Conservation (phyloP, 64 coral and sea anemone species). For the Montipora sp. region DNA sequence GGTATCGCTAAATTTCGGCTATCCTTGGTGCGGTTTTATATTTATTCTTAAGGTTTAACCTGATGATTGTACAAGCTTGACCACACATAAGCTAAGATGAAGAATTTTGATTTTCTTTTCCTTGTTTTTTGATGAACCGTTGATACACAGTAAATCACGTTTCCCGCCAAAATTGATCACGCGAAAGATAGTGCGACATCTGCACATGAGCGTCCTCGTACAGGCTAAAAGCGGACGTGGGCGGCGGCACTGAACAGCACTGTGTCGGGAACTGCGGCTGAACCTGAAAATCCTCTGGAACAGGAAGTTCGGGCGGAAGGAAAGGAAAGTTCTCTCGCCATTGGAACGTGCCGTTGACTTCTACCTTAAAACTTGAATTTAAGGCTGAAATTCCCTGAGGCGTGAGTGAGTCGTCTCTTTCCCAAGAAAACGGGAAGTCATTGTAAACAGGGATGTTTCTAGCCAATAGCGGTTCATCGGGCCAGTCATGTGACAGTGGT, state of each 20-base stretch:
- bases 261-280: slow-evolving; percentile 65
- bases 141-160: neutral
- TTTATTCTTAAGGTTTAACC: too few relatives aligned
- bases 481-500: slow-evolving; percentile 23
- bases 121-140: neutral
- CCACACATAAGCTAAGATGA: too few relatives aligned
- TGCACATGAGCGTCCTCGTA: slow-evolving; percentile 68
- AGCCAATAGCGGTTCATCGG: slow-evolving; percentile 19
- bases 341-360: slow-evolving; percentile 23
- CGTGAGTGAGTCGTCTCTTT: slow-evolving; percentile 2
- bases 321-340: slow-evolving; percentile 14
- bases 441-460: slow-evolving; percentile 5
- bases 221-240: slow-evolving; percentile 14
- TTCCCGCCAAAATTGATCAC: slow-evolving; percentile 44
- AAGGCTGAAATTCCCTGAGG: neutral
- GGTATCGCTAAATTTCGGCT: too few relatives aligned
- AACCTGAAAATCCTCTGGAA: slow-evolving; percentile 31
- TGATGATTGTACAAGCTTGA: too few relatives aligned
- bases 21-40: too few relatives aligned
- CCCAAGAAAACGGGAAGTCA: slow-evolving; percentile 36
- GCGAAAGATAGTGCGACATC: slow-evolving; percentile 9
- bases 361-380: slow-evolving; percentile 24
- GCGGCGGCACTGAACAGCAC: slow-evolving; percentile 31
- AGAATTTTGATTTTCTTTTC: neutral
- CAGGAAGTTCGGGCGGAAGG: slow-evolving; percentile 10